Conservation (phyloP, 2,797 vertebrate species). For the Octomys mimax region DNA sequence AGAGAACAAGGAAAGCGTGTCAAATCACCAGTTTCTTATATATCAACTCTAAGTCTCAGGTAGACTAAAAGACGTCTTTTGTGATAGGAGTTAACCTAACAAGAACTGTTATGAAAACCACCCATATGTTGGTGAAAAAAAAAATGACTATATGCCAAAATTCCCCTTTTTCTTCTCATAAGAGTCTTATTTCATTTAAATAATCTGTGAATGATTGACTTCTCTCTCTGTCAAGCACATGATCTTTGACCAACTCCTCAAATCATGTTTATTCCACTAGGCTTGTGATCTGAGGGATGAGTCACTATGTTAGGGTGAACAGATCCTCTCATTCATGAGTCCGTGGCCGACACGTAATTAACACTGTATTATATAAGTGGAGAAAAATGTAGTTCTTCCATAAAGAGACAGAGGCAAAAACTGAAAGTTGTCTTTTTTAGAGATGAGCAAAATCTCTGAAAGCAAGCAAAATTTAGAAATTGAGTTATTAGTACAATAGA, state of each 20-base stretch:
- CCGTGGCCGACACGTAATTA: background rate
- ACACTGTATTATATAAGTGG: background rate
- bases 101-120: background rate
- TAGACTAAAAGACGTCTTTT: background rate
- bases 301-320: background rate
- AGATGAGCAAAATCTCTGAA: constrained; percentile 14
- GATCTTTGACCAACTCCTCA: background rate
- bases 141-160: background rate
- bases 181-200: background rate
- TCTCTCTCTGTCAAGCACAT: background rate
- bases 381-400: background rate
- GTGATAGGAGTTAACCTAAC: background rate
- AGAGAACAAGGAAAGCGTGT: background rate
- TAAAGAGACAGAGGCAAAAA: background rate
- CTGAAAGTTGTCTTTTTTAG: background rate
- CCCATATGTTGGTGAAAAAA: background rate
- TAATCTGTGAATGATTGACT: background rate
- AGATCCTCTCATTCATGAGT: background rate
- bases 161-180: background rate
- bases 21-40: background rate
- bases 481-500: background rate
- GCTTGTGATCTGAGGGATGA: background rate
- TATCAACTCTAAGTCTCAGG: background rate
- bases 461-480: constrained; percentile 19
- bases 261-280: background rate